A percentile compares a stretch with the other conserved stretches of the same genome.
Evolutionary conservation across 1,140 invertebrate species (phyloP).

Genomic region (Leptoteleia sp.): DNA sequence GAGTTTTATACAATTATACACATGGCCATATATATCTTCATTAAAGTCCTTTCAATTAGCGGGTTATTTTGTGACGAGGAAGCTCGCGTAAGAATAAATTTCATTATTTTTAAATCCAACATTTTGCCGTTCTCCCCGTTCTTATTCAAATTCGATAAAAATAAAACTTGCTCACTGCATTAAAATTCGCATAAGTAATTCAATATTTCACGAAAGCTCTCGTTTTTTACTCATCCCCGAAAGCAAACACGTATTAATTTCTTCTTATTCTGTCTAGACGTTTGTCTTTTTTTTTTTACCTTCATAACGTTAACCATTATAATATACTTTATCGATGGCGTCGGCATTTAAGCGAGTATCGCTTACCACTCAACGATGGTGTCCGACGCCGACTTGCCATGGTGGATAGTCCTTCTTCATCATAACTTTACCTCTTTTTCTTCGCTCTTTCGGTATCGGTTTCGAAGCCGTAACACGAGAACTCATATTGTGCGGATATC

Average conservation of each 20-base stretch:
- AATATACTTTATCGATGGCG: slow-evolving; percentile 71
- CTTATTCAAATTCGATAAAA: slow-evolving; percentile 7
- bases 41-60: too few relatives aligned
- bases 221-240: slow-evolving; percentile 27
- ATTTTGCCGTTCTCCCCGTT: background rate
- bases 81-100: too few relatives aligned
- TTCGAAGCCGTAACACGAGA: slow-evolving; percentile 73
- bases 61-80: too few relatives aligned
- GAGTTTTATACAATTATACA: too few relatives aligned
- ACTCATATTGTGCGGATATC: slow-evolving; percentile 61
- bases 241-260: slow-evolving; percentile 50
- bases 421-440: slow-evolving; percentile 58
- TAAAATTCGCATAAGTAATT: slow-evolving; percentile 35
- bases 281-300: slow-evolving; percentile 40
- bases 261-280: slow-evolving; percentile 55
- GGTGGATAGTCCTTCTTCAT: slow-evolving; percentile 55
- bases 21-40: too few relatives aligned
- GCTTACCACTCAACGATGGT: slow-evolving; percentile 73
- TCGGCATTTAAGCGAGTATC: slow-evolving; percentile 76
- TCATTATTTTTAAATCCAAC: too few relatives aligned
- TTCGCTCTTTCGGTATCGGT: slow-evolving; percentile 68
- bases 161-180: slow-evolving; percentile 14
- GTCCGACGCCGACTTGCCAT: slow-evolving; percentile 70
- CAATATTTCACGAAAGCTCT: slow-evolving; percentile 42
- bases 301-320: slow-evolving; percentile 69